Evolutionary conservation across 2,113 vertebrate species (phyloP).

Genomic region (Nibea albiflora): DNA sequence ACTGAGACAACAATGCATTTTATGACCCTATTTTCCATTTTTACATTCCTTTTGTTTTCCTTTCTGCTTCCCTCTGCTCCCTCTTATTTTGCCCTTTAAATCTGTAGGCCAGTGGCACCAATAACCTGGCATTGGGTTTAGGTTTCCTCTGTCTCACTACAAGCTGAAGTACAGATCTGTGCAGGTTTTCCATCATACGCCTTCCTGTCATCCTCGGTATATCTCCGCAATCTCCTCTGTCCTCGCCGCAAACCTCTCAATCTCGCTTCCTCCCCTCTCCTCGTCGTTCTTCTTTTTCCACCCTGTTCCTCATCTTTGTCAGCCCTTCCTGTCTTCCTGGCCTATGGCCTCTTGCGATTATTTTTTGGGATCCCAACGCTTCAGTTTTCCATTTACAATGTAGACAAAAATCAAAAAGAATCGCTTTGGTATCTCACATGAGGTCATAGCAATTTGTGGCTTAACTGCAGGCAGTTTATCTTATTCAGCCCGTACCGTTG

Average conservation of each 20-base stretch:
- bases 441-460: conserved; percentile 49
- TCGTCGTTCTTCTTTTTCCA: conserved; percentile 9
- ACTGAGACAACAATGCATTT: conserved; percentile 18
- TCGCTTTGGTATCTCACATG: conserved; percentile 50
- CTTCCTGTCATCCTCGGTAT: conserved; percentile 17
- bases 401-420: conserved; percentile 41
- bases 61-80: not conserved
- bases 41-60: not conserved
- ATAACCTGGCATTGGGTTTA: not conserved
- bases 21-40: not conserved
- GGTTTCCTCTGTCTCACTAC: conserved; percentile 10
- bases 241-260: not conserved
- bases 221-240: conserved; percentile 13
- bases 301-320: conserved; percentile 40
- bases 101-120: not conserved
- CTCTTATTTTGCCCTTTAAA: not conserved
- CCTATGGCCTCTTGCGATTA: conserved; percentile 13
- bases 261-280: conserved; percentile 9
- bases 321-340: conserved; percentile 24
- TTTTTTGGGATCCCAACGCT: conserved; percentile 24
- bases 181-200: conserved; percentile 29
- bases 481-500: not conserved
- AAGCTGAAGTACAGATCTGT: conserved; percentile 2
- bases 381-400: conserved; percentile 52
- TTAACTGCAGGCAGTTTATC: conserved; percentile 25